Base-by-base conservation (phyloP, 2,113 vertebrate species). In the Microtus montanus region DNA sequence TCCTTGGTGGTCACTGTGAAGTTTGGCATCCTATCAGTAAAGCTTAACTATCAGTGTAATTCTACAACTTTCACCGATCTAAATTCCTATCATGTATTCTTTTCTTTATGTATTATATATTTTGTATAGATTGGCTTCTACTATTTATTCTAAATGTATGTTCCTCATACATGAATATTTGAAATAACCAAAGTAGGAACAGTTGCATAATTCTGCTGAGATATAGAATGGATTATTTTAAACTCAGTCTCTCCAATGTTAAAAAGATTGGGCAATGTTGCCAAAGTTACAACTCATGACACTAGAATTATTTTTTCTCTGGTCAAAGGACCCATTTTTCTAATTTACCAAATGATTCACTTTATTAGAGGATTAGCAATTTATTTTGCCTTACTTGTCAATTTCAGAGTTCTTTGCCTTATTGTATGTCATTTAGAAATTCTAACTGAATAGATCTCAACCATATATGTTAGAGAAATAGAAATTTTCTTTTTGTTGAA, bases 401-500 rank as follows among this genome's bases (percentile, higher is more conserved):
- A 47, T 49, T 84, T 49, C 1, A 17, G 2, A 44, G 30, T 74
- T 89, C 66, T 85, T 87, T 93, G 70, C 19, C 49, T 78, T 14
- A 70, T 33, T 83, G n/a, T 20, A 41, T 54, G 26, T 41, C 83
- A 58, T 80, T 84, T 77, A 44, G 66, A 95, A 75, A 88, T 75
- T 52, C 2, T 61, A 2, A 12, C 14, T 93, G 87, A 54, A 63
- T 24, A 94, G 15, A 38, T 30, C 93, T 83, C 20, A 91, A 87
- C 5, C 3, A 11, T 85, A 54, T 63, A 28, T 83, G 8, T 35
- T 84, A 41, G 13, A 20, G 49, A 86, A 87, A 85, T 47, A 73
- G 68, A 92, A 33, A 52, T 52, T 88, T 95, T 52, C 26, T 24
- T 96, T 95, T 87, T 58, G 77, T 90, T 83, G 85, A 92, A 15